phyloP scores from a whole-genome alignment of 2,888 invertebrate genomes.

The Sphinx pinastri region DNA sequence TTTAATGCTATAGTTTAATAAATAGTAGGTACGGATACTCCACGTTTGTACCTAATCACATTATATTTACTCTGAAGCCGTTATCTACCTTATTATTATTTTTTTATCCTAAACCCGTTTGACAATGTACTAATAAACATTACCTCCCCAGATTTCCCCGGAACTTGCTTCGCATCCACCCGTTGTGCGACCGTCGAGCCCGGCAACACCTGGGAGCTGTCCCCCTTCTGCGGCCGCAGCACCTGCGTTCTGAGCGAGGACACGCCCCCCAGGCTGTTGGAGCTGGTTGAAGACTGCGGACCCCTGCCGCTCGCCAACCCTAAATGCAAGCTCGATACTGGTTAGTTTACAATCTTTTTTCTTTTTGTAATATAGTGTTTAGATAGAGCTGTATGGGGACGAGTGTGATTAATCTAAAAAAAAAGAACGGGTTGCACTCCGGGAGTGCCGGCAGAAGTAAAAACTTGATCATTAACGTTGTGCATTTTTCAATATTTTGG shows the following conservation, averaged over 20 bases:
- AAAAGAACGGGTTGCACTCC: no score
- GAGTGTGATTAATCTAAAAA: no score
- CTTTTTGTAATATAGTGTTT: constrained; percentile 21
- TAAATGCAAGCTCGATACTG: constrained; percentile 92
- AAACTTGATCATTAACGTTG: no score
- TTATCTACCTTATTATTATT: no score
- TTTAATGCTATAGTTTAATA: neutral
- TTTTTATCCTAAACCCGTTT: neutral
- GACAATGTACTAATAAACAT: neutral
- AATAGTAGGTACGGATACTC: no score
- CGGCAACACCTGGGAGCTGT: constrained; percentile 92
- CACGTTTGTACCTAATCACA: no score
- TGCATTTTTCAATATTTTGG: no score
- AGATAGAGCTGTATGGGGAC: neutral
- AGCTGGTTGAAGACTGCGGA: constrained; percentile 95
- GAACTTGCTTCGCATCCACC: constrained; percentile 95
- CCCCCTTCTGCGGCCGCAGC: constrained; percentile 96
- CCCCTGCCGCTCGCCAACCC: constrained; percentile 94
- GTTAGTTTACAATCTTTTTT: constrained; percentile 45
- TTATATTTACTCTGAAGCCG: no score
- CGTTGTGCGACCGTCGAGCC: constrained; percentile 94
- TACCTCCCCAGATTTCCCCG: constrained; percentile 89
- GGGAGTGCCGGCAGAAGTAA: no score
- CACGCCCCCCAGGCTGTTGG: constrained; percentile 89
- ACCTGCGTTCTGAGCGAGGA: constrained; percentile 93